These are phyloP conservation scores for Synanthedon vespiformis DNA, from an alignment of 2,888 invertebrate species.

Conservation along the genomic window DNA sequence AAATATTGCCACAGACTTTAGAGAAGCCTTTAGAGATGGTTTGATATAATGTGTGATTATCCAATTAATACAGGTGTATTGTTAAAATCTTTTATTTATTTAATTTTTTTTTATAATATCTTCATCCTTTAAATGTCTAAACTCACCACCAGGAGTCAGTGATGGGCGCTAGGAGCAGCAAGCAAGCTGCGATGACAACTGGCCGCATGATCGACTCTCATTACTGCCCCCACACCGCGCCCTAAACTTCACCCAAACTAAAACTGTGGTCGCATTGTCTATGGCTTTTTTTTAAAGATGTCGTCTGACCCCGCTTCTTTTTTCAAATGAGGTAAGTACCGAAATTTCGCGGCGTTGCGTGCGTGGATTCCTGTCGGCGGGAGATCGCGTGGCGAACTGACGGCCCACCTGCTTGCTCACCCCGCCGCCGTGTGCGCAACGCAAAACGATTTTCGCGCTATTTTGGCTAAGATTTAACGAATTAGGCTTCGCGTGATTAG, in stretches of 20 bases:
- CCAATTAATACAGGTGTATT: too few relatives aligned
- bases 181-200: conserved; percentile 84
- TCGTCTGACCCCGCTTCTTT: conserved; percentile 20
- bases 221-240: conserved; percentile 51
- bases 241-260: conserved; percentile 19
- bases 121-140: conserved; percentile 4
- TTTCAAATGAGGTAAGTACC: conserved; percentile 37
- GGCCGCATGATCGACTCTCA: conserved; percentile 74
- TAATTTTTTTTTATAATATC: too few relatives aligned
- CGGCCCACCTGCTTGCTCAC: conserved; percentile 47
- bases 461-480: conserved; percentile 67
- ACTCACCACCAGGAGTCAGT: conserved; percentile 91
- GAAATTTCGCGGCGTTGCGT: conserved; percentile 53
- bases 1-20: too few relatives aligned
- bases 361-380: conserved; percentile 60
- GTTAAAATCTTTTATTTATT: too few relatives aligned
- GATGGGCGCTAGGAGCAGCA: conserved; percentile 89
- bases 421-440: conserved; percentile 56
- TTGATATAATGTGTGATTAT: too few relatives aligned
- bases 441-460: conserved; percentile 68
- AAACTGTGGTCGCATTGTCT: neutral
- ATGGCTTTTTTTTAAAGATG: neutral
- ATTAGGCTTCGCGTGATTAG: conserved; percentile 64
- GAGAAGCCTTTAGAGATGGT: too few relatives aligned
- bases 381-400: conserved; percentile 64